Percentiles rank a stretch among this genome's conserved stretches.
phyloP scores from a whole-genome alignment of 2,888 invertebrate genomes.

The Stomorhina lunata region DNA sequence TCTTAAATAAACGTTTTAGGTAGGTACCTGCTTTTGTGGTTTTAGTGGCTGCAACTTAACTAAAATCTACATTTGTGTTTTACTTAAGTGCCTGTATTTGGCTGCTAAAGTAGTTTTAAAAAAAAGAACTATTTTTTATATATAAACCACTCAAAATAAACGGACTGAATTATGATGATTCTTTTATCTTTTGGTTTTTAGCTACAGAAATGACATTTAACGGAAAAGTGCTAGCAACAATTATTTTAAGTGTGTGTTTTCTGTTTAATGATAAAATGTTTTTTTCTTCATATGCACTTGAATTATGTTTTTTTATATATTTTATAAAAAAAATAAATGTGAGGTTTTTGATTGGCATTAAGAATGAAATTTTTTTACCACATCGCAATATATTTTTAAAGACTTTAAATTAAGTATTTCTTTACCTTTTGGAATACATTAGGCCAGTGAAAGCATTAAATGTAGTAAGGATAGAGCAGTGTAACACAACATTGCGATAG shows the following conservation, averaged over 20 bases:
- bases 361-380: too few species aligned
- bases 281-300: neutral
- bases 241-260: slow-evolving; percentile 40
- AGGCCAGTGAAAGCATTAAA: too few species aligned
- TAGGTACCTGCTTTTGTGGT: neutral
- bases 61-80: neutral
- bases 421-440: too few species aligned
- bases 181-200: slow-evolving; percentile 25
- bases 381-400: too few species aligned
- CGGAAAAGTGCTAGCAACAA: slow-evolving; percentile 22
- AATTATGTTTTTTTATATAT: neutral
- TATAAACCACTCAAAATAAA: neutral
- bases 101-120: neutral
- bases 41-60: neutral
- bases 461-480: too few species aligned
- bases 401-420: too few species aligned
- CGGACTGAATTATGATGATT: slow-evolving; percentile 14
- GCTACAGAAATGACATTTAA: slow-evolving; percentile 44
- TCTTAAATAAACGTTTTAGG: too few species aligned
- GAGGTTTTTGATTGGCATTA: too few species aligned
- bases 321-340: too few species aligned
- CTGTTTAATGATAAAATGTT: slow-evolving; percentile 35
- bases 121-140: neutral
- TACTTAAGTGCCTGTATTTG: slow-evolving; percentile 2
- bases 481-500: too few species aligned